A percentile compares a stretch with the other conserved stretches of the same genome.
Conservation (phyloP, 2,113 vertebrate genomes). For the Colistium nudipinnis region DNA sequence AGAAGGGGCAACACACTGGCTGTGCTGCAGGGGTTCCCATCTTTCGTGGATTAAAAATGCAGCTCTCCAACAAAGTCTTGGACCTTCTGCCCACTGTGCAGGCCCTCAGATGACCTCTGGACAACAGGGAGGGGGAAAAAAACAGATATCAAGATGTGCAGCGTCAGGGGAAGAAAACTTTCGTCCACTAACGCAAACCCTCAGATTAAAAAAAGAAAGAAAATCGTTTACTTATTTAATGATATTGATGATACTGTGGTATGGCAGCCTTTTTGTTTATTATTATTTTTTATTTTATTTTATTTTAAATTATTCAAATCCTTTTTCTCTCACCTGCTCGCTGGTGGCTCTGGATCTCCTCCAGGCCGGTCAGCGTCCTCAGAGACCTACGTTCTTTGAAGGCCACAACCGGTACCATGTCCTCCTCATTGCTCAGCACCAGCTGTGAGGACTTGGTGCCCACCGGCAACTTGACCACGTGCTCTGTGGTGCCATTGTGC, state of each 20-base stretch:
- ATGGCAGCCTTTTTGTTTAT: too few species aligned
- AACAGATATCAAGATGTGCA: too few species aligned
- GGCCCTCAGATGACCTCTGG: constrained; percentile 80
- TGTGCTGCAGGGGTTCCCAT: constrained; percentile 40
- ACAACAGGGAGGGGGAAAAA: background rate
- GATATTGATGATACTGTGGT: background rate
- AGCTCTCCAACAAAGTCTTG: constrained; percentile 33
- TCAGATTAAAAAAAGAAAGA: too few species aligned
- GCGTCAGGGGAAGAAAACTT: too few species aligned
- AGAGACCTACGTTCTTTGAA: constrained; percentile 82
- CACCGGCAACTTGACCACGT: constrained; percentile 57
- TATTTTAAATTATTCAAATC: too few species aligned
- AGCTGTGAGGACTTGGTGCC: constrained; percentile 61
- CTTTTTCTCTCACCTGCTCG: constrained; percentile 71
- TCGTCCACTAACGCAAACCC: too few species aligned
- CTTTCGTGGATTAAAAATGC: constrained; percentile 28
- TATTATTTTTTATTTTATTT: too few species aligned
- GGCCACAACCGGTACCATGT: constrained; percentile 79
- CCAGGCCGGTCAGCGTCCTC: constrained; percentile 74
- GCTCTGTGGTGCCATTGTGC: constrained; percentile 56
- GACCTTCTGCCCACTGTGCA: constrained; percentile 13
- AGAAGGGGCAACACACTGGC: constrained; percentile 46
- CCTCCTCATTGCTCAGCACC: constrained; percentile 59
- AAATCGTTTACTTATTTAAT: too few species aligned
- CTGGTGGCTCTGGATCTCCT: constrained; percentile 81